These are phyloP conservation scores for Chaenogobius annularis DNA, from an alignment of 2,113 vertebrate genomes.

Conservation along the genomic window DNA sequence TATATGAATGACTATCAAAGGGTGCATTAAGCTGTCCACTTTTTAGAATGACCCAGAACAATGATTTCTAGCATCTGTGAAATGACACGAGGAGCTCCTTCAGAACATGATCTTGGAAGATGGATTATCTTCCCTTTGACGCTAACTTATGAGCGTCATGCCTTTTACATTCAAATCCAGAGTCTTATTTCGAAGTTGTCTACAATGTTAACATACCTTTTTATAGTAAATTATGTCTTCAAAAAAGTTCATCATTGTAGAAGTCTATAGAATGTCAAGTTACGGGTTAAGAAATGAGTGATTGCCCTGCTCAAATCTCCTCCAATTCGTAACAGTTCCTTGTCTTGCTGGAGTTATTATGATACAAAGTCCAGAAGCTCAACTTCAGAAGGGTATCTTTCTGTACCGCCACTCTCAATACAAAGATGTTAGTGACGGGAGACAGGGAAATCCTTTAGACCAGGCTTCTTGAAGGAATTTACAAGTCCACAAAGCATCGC, in stretches of 20 bases:
- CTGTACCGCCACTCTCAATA: slow-evolving; percentile 76
- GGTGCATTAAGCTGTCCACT: slow-evolving; percentile 19
- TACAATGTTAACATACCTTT: slow-evolving; percentile 35
- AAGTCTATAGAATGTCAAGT: slow-evolving; percentile 48
- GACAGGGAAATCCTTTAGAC: slow-evolving; percentile 72
- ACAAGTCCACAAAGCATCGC: slow-evolving; percentile 73
- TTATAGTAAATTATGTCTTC: slow-evolving; percentile 12
- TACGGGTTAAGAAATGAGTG: slow-evolving; percentile 54
- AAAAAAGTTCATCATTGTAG: slow-evolving; percentile 42
- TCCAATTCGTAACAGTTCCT: slow-evolving; percentile 71
- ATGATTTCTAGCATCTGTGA: slow-evolving; percentile 55
- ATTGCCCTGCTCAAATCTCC: slow-evolving; percentile 69
- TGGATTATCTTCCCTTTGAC: slow-evolving; percentile 50
- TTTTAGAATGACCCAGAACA: slow-evolving; percentile 36
- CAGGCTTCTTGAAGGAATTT: slow-evolving; percentile 68
- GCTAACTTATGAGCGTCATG: slow-evolving; percentile 21
- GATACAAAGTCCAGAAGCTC: slow-evolving; percentile 69
- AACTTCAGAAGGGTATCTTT: slow-evolving; percentile 72
- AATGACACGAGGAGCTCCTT: slow-evolving; percentile 41
- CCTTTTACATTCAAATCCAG: slow-evolving; percentile 32
- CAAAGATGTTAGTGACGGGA: slow-evolving; percentile 66
- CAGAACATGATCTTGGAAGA: slow-evolving; percentile 54
- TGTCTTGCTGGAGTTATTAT: slow-evolving; percentile 70
- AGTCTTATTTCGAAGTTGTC: slow-evolving; percentile 28
- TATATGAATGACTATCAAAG: slow-evolving; percentile 25